Percentiles rank a stretch among this genome's conserved stretches.
These are phyloP conservation scores for Thymallus thymallus DNA, from an alignment of 2,113 vertebrate species.

Conservation along the genomic window DNA sequence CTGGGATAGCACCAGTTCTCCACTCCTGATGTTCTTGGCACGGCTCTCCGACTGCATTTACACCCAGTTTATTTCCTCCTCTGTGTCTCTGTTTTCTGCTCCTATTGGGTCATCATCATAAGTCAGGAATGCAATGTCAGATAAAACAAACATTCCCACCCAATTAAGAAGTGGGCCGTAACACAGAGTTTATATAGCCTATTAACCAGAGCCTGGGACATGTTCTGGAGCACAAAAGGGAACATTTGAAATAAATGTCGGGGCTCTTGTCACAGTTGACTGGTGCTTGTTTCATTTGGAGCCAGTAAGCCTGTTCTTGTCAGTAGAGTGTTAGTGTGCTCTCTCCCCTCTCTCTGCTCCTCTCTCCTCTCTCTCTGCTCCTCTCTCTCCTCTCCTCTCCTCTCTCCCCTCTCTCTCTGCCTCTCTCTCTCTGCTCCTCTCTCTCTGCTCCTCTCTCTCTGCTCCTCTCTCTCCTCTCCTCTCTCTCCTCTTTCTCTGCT, in stretches of 20 bases:
- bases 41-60: background rate
- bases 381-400: too few species aligned
- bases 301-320: background rate
- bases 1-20: background rate
- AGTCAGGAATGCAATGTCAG: constrained; percentile 26
- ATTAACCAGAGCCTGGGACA: background rate
- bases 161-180: constrained; percentile 19
- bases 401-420: too few species aligned
- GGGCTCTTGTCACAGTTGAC: background rate
- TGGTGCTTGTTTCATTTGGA: constrained; percentile 8
- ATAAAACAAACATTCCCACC: constrained; percentile 44
- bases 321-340: background rate
- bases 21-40: background rate
- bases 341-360: background rate
- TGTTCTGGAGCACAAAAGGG: background rate
- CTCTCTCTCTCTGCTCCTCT: too few species aligned
- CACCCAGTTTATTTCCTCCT: background rate
- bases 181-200: constrained; percentile 7
- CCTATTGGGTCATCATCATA: constrained; percentile 13
- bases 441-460: too few species aligned
- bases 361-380: too few species aligned
- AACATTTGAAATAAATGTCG: background rate
- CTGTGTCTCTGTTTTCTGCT: constrained; percentile 1
- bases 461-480: too few species aligned
- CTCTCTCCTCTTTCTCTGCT: too few species aligned